phyloP scores from a whole-genome alignment of 2,888 invertebrate species.

The Chrysomela aeneicollis region DNA sequence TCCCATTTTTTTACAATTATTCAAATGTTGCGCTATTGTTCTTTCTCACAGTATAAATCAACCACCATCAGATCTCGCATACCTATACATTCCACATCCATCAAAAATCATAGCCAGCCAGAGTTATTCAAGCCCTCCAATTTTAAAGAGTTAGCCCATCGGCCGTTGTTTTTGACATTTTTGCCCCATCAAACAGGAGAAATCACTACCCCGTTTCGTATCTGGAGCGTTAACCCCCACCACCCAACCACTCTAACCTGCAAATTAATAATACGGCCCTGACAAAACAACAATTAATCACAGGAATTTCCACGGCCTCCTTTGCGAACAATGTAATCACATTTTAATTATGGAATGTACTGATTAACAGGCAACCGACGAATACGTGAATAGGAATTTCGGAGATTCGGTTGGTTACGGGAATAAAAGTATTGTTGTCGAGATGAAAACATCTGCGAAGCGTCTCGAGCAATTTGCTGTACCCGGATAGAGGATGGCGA shows the following conservation, averaged over 20 bases:
- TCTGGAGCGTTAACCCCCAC: conserved; percentile 33
- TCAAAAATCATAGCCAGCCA: background rate
- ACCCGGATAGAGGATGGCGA: too few species aligned
- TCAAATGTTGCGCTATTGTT: too few species aligned
- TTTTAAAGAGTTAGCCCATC: conserved; percentile 19
- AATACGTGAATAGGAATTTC: conserved; percentile 23
- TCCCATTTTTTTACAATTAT: too few species aligned
- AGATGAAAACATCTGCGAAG: background rate
- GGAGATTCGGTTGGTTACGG: conserved; percentile 13
- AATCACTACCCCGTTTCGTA: conserved; percentile 11
- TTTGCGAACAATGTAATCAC: conserved; percentile 46
- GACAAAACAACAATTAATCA: conserved; percentile 51
- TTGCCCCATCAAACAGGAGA: conserved; percentile 25
- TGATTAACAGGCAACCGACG: conserved; percentile 45
- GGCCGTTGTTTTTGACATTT: conserved; percentile 32
- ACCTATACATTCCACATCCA: too few species aligned
- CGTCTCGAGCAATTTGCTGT: background rate
- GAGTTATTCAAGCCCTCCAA: conserved; percentile 1
- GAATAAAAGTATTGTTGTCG: background rate
- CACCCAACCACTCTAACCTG: conserved; percentile 33
- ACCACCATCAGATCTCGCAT: too few species aligned
- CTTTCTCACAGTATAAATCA: too few species aligned
- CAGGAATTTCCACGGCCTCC: conserved; percentile 40
- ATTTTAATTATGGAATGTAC: conserved; percentile 53
- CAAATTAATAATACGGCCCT: conserved; percentile 39